Conservation (phyloP, 2,113 vertebrate genomes). For the Irena cyanogastra region DNA sequence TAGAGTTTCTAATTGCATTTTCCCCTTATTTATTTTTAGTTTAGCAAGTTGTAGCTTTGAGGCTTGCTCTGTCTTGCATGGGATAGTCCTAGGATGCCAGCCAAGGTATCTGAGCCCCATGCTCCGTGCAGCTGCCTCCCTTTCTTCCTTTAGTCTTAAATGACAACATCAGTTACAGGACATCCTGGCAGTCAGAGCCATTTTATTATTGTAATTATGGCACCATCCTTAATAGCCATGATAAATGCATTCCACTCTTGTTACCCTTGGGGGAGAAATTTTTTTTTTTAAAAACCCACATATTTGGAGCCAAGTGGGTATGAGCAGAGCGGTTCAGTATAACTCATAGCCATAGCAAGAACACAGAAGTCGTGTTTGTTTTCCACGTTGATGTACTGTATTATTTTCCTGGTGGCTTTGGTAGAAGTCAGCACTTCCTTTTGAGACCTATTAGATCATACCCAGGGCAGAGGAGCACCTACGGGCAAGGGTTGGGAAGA, state of each 20-base stretch:
- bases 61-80: constrained; percentile 64
- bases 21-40: constrained; percentile 71
- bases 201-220: constrained; percentile 63
- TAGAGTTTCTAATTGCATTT: constrained; percentile 67
- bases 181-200: constrained; percentile 34
- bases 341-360: background rate
- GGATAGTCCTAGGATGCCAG: constrained; percentile 57
- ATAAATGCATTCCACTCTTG: constrained; percentile 59
- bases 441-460: background rate
- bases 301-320: constrained; percentile 31
- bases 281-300: background rate
- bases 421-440: background rate
- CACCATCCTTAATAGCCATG: constrained; percentile 29
- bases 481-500: background rate
- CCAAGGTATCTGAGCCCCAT: constrained; percentile 7
- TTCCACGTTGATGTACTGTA: background rate
- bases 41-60: constrained; percentile 54
- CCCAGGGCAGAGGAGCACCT: background rate
- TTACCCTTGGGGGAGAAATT: constrained; percentile 43
- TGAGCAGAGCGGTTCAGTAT: background rate
- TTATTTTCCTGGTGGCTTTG: background rate
- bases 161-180: constrained; percentile 53
- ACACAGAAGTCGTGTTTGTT: background rate
- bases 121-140: background rate
- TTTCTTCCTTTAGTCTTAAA: constrained; percentile 32